Evolutionary conservation across 1,140 invertebrate genomes (phyloP).

Genomic region (Heliconius hermathena): DNA sequence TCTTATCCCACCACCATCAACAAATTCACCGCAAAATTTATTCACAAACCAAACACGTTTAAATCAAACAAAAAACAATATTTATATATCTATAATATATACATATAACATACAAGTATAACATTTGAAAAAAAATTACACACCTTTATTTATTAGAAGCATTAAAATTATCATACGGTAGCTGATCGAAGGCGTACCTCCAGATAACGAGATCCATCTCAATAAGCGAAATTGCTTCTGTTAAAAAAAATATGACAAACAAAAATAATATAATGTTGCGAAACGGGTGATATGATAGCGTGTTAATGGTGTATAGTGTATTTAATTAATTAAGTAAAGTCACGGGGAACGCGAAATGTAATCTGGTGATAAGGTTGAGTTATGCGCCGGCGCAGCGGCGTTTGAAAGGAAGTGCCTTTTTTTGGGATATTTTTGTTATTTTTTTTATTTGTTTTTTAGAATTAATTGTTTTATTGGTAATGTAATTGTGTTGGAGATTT

Average conservation of each 20-base stretch:
- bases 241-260: slow-evolving; percentile 37
- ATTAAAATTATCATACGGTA: slow-evolving; percentile 31
- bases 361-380: slow-evolving; percentile 43
- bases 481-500: not conserved
- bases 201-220: slow-evolving; percentile 37
- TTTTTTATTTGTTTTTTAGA: not conserved
- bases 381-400: slow-evolving; percentile 10
- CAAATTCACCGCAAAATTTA: slow-evolving; percentile 6
- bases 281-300: slow-evolving; percentile 51
- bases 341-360: slow-evolving; percentile 49
- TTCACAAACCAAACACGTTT: slow-evolving; percentile 2
- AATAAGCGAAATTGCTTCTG: slow-evolving; percentile 37
- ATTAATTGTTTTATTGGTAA: not conserved
- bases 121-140: slow-evolving; percentile 8
- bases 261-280: slow-evolving; percentile 45
- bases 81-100: not conserved
- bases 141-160: slow-evolving; percentile 31
- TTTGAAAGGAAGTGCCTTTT: slow-evolving; percentile 2
- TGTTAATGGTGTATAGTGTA: slow-evolving; percentile 61
- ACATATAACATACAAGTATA: not conserved
- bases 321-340: slow-evolving; percentile 67
- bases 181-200: slow-evolving; percentile 14
- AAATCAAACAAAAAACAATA: not conserved
- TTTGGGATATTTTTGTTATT: not conserved
- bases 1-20: not conserved